These are phyloP conservation scores for Brenthis ino DNA, from an alignment of 2,888 invertebrate species.

Conservation along the genomic window DNA sequence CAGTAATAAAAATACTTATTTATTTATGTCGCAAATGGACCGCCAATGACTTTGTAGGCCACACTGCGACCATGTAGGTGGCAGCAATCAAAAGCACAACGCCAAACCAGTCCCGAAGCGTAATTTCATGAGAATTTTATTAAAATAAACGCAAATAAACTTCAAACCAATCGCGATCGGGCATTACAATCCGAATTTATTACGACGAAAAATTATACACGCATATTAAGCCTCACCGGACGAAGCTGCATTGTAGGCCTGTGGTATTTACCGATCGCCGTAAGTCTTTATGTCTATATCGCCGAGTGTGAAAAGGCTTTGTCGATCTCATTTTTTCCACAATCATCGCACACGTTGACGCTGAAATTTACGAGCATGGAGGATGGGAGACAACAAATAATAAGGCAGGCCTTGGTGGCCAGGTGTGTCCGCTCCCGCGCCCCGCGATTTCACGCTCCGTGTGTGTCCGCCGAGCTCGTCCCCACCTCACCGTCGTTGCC, in stretches of 20 bases:
- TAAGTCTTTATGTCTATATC: constrained; percentile 66
- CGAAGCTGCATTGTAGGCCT: constrained; percentile 55
- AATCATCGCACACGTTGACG: constrained; percentile 80
- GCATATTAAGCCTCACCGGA: constrained; percentile 67
- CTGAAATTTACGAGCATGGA: constrained; percentile 81
- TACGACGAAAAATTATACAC: constrained; percentile 79
- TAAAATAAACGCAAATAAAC: constrained; percentile 68
- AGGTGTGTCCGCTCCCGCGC: constrained; percentile 74
- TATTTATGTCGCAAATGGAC: constrained; percentile 57
- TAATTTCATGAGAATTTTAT: constrained; percentile 60
- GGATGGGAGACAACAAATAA: constrained; percentile 81
- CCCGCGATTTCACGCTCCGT: constrained; percentile 79
- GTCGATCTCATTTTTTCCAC: constrained; percentile 74
- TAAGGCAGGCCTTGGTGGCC: constrained; percentile 67
- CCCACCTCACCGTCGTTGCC: constrained; percentile 52
- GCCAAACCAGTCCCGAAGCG: constrained; percentile 61
- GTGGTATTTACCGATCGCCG: constrained; percentile 51
- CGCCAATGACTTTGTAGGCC: constrained; percentile 57
- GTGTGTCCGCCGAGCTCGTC: constrained; percentile 60
- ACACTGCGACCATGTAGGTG: constrained; percentile 59
- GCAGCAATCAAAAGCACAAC: constrained; percentile 60
- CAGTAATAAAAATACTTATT: constrained; percentile 57
- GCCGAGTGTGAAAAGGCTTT: constrained; percentile 75
- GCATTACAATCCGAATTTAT: constrained; percentile 80
- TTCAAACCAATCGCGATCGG: constrained; percentile 70